Evolutionary conservation across 2,888 invertebrate genomes (phyloP), one percentile per base, ranked within the genome.

Genomic region (Cheilosia grossa): DNA sequence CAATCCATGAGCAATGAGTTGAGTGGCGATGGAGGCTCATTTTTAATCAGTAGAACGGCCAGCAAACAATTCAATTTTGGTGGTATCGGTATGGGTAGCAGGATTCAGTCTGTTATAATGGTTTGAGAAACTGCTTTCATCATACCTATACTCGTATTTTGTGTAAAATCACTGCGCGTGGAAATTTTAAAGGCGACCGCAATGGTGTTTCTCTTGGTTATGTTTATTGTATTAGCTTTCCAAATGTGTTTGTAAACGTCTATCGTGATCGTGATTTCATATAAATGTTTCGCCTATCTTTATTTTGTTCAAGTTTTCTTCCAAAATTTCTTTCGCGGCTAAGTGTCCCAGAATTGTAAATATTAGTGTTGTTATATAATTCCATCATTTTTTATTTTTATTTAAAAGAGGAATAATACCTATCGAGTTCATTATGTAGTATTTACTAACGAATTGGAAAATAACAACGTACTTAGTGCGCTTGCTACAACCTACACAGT

Each of bases 1-100:
- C 9, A 33, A 33, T n/a, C 27, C 47, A 9, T 15, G 13, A 21
- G 49, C 24, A 24, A 59, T 49, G 64, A 51, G 9, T 30, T 30
- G 30, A 30, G 1, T 7, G 0, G 64, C 47, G 3, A 37, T 4
- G 40, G 77, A 66, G 82, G 82, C 70, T 77, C 70, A 72, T 70
- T 77, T 77, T 77, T 66, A 64, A 82, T 82, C 77, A 77, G 58
- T 49, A 44, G 21, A 64, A 49, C 61, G 24, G 56, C 80, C 54
- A 80, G 42, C 42, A 54, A 74, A 69, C 80, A 74, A 69, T 81
- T 81, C 69, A 81, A 67, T 75, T 81, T 81, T 74, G 54, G 61
- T 81, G 27, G 27, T 27, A 27, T 80, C 67, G 74, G 61, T 24
- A 77, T 72, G 82, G 70, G 66, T 72, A 72, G 75, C 64, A 77